phyloP scores from a whole-genome alignment of 2,797 vertebrate species.

The Gallinago solitaria region DNA sequence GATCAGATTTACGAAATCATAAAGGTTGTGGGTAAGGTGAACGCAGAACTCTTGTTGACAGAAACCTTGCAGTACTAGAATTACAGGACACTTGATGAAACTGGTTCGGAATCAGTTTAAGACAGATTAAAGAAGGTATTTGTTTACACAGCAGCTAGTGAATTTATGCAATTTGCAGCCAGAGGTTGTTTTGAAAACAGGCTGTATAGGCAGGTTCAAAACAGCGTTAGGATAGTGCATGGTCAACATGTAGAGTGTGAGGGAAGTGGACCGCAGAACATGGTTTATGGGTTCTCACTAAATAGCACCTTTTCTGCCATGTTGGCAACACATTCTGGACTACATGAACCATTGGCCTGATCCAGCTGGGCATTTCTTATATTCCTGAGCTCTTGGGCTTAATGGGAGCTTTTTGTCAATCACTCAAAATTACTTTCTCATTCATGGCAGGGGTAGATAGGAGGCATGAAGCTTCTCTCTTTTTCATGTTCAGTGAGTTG shows the following conservation, averaged over 20 bases:
- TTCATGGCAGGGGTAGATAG: not conserved
- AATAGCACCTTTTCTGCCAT: not conserved
- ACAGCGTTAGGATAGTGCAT: not conserved
- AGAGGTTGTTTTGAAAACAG: slow-evolving; percentile 57
- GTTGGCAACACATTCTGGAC: not conserved
- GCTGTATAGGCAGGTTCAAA: not conserved
- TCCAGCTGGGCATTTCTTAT: not conserved
- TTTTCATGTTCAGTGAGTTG: not conserved
- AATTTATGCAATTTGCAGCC: slow-evolving; percentile 30
- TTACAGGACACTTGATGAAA: slow-evolving; percentile 17
- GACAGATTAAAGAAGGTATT: slow-evolving; percentile 19
- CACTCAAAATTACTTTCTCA: not conserved
- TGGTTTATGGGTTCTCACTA: not conserved
- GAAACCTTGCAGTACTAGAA: not conserved
- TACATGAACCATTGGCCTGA: not conserved
- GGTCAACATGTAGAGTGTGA: not conserved
- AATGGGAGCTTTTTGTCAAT: not conserved
- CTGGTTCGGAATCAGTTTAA: slow-evolving; percentile 25
- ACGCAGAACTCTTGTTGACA: not conserved
- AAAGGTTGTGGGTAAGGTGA: not conserved
- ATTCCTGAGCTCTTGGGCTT: not conserved
- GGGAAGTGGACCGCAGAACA: not conserved
- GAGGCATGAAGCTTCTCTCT: not conserved
- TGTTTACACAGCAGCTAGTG: slow-evolving; percentile 39
- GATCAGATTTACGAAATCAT: not conserved